These are phyloP conservation scores for Neopelma chrysocephalum DNA, from an alignment of 2,797 vertebrate genomes.

Conservation along the genomic window DNA sequence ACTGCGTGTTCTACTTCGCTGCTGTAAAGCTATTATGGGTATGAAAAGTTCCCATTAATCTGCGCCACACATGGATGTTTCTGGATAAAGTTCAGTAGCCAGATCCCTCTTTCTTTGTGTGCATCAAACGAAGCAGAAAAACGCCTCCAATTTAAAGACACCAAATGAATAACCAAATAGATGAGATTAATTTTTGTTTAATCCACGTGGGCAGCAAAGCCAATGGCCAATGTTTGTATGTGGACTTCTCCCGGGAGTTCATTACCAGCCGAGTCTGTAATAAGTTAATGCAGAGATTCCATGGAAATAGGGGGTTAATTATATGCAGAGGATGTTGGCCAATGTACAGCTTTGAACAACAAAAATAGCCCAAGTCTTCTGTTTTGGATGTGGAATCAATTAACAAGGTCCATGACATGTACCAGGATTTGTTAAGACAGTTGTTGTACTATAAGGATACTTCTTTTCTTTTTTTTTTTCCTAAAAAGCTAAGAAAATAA, in stretches of 20 bases:
- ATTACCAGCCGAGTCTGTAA: conserved; percentile 33
- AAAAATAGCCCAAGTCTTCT: conserved; percentile 52
- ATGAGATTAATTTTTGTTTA: conserved; percentile 59
- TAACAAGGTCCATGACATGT: conserved; percentile 24
- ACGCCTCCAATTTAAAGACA: conserved; percentile 61
- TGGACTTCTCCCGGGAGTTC: conserved; percentile 17
- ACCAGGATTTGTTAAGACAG: conserved; percentile 16
- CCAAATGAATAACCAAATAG: conserved; percentile 65
- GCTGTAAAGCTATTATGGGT: conserved; percentile 62
- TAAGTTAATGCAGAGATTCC: conserved; percentile 50
- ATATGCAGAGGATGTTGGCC: conserved; percentile 45
- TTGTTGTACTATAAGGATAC: conserved; percentile 4
- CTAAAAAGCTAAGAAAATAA: conserved; percentile 40
- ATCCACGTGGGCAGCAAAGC: conserved; percentile 17
- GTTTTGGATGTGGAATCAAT: conserved; percentile 64
- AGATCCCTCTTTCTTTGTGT: conserved; percentile 61
- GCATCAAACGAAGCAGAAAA: conserved; percentile 72
- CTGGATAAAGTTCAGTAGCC: conserved; percentile 71
- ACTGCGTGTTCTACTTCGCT: conserved; percentile 41
- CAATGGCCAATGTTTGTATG: conserved; percentile 34
- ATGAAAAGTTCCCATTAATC: conserved; percentile 73
- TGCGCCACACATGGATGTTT: conserved; percentile 73
- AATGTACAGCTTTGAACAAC: conserved; percentile 49
- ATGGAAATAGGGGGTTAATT: conserved; percentile 59
- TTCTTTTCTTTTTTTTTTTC: not conserved